Conservation (phyloP, 2,797 vertebrate genomes). For the Enteromius argenteus region DNA sequence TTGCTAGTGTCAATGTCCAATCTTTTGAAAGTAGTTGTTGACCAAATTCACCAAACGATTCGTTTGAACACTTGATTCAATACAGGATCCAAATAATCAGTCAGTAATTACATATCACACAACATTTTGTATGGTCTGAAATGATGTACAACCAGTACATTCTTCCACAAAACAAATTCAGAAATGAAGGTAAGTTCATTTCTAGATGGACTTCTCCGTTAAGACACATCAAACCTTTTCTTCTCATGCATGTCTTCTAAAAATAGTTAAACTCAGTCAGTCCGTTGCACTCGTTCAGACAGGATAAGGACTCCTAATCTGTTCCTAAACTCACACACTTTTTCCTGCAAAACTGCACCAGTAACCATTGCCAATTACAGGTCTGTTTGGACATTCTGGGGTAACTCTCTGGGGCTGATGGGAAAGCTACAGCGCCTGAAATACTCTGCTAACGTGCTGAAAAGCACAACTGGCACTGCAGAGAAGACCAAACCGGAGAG, state of each 20-base stretch:
- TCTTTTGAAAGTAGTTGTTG: background rate
- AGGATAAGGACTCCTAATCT: slow-evolving; percentile 62
- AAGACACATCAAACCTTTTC: slow-evolving; percentile 28
- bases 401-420: slow-evolving; percentile 27
- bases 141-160: background rate
- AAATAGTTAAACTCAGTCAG: slow-evolving; percentile 64
- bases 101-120: background rate
- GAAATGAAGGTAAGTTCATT: background rate
- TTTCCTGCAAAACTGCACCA: slow-evolving; percentile 9
- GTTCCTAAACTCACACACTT: slow-evolving; percentile 17
- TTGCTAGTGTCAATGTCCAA: background rate
- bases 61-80: background rate
- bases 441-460: slow-evolving; percentile 17
- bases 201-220: background rate
- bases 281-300: slow-evolving; percentile 54
- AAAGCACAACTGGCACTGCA: slow-evolving; percentile 4
- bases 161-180: background rate
- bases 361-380: slow-evolving; percentile 50
- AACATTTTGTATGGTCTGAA: background rate
- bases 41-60: background rate
- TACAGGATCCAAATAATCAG: background rate
- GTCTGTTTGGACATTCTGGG: slow-evolving; percentile 8
- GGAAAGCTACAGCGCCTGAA: slow-evolving; percentile 13
- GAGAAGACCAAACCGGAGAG: background rate
- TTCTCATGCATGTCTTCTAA: slow-evolving; percentile 25